These are phyloP conservation scores for Takifugu bimaculatus DNA, from an alignment of 2,113 vertebrate species.

Conservation along the genomic window DNA sequence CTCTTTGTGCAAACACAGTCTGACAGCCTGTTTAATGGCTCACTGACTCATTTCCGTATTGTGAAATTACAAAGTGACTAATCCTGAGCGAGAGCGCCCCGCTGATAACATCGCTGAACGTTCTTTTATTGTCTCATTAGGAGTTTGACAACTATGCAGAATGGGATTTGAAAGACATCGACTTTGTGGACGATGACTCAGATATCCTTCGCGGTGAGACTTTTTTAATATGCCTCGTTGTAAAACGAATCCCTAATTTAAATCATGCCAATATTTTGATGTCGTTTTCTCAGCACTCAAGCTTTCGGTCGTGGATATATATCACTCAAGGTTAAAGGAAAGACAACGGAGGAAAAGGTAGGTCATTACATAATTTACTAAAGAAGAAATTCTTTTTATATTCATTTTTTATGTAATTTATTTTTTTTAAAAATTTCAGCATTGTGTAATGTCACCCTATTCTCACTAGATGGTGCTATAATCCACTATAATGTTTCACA, in stretches of 20 bases:
- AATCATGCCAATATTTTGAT: not conserved
- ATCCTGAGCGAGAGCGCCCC: no score
- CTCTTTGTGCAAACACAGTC: not conserved
- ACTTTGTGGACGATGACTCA: conserved; percentile 98
- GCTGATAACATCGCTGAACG: not conserved
- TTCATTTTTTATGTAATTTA: not conserved
- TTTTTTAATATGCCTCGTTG: not conserved
- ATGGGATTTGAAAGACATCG: conserved; percentile 99
- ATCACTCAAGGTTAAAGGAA: conserved; percentile 95
- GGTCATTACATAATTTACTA: conserved; percentile 57
- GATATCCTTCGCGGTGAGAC: conserved; percentile 91
- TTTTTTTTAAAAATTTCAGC: not conserved
- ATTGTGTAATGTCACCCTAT: conserved; percentile 14
- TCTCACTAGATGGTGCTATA: conserved; percentile 54
- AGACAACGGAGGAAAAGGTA: conserved; percentile 96
- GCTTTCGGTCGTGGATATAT: conserved; percentile 97
- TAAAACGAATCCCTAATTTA: not conserved
- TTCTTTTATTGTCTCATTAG: conserved; percentile 61
- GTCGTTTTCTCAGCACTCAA: conserved; percentile 83
- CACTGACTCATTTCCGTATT: not conserved
- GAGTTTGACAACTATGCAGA: conserved; percentile 99
- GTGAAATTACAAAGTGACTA: conserved; percentile 13
- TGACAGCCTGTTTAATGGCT: no score
- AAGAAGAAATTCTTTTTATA: not conserved
- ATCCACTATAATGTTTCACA: not conserved